Percentiles rank a stretch among this genome's conserved stretches.
phyloP scores from a whole-genome alignment of 1,140 invertebrate species.

The Trichonephila clavipes region DNA sequence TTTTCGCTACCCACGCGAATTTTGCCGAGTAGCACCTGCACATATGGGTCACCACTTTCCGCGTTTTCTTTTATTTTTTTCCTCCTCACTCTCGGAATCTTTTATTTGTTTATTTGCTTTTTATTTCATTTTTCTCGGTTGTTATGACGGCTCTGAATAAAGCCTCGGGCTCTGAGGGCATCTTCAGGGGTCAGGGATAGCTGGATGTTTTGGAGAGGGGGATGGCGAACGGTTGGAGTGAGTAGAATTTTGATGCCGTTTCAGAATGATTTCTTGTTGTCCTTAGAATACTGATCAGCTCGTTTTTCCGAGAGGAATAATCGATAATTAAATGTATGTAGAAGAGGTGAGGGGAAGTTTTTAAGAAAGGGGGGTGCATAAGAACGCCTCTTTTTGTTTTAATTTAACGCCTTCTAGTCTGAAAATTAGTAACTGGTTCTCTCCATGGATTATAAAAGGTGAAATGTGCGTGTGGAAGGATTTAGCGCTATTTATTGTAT shows the following conservation, averaged over 20 bases:
- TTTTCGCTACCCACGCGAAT: constrained; percentile 56
- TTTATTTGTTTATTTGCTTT: neutral
- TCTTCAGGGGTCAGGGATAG: constrained; percentile 65
- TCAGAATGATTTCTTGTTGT: neutral
- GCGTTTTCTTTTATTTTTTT: constrained; percentile 55
- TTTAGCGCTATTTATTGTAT: no score
- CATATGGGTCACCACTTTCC: constrained; percentile 75
- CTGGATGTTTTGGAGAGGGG: constrained; percentile 14
- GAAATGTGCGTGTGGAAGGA: no score
- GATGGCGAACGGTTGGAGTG: neutral
- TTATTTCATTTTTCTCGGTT: constrained; percentile 17
- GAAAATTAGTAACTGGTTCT: no score
- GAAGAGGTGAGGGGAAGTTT: neutral
- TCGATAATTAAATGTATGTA: neutral
- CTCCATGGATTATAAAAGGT: no score
- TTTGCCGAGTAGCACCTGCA: constrained; percentile 69
- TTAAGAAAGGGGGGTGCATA: neutral
- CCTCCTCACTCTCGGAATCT: neutral
- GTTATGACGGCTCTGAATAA: constrained; percentile 61
- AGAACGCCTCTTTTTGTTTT: no score
- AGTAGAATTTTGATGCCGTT: constrained; percentile 23
- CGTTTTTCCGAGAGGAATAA: neutral
- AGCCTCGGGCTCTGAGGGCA: constrained; percentile 10
- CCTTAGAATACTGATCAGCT: neutral
- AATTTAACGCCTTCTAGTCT: no score